Evolutionary conservation across 2,797 vertebrate species (phyloP), one percentile per base, ranked within the genome.

Genomic region (Orientallactaga sibirica): DNA sequence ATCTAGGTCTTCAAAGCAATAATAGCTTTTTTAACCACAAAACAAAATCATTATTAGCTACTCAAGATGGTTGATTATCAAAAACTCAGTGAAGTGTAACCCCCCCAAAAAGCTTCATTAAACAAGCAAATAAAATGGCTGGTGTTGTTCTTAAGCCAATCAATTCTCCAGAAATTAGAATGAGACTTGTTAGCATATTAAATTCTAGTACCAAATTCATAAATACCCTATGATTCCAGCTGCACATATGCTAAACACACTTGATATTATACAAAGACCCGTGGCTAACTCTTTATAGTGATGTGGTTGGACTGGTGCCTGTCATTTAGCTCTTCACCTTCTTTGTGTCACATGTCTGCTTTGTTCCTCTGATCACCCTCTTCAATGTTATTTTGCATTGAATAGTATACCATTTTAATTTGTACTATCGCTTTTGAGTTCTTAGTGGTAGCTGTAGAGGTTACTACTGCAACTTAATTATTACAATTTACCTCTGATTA

Each of bases 91-190:
- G 33, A 92, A 67, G 37, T n/a, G 11, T n/a, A 75, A 92, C 10
- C n/a, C 67, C 67, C 52, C 78, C 58, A 55, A 74, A 71, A 62
- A 58, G 7, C 19, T 92, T 90, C 88, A 78, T 92, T 71, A 43
- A 80, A 96, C 74, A 90, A 79, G 33, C 41, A 78, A 90, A 77
- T 87, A 89, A 94, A 94, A 70, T 43, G 77, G n/a, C 19, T 89
- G 29, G 20, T 64, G 80, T 90, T 92, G 81, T 67, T 55, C 93
- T 77, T 33, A 87, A 80, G n/a, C 15, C 77, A 89, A 86, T 33
- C 62, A 73, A 87, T 79, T 89, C 86, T 91, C 71, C 81, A 91
- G 77, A 92, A 86, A 80, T 3, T 73, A 25, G 64, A 88, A 86
- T 86, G 64, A 88, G 79, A 91, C 76, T 79, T 73, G 48, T 58